These are phyloP conservation scores for Dendrocopos noguchii DNA, from an alignment of 2,113 vertebrate genomes.

Conservation along the genomic window DNA sequence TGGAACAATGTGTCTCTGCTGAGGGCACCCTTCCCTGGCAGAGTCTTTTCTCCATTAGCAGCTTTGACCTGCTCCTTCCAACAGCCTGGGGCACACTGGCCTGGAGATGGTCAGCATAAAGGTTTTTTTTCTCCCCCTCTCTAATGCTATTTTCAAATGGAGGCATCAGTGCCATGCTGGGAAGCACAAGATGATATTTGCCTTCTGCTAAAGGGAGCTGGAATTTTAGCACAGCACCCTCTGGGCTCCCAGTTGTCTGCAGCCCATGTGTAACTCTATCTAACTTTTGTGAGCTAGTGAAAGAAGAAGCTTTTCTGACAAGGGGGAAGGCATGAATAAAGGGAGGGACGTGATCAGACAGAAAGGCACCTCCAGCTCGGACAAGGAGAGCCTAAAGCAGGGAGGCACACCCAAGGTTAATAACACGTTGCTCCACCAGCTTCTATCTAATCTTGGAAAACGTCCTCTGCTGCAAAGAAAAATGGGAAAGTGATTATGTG, in stretches of 20 bases:
- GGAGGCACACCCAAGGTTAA: constrained; percentile 58
- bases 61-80: background rate
- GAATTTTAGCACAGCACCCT: background rate
- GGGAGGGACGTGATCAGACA: constrained; percentile 49
- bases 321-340: background rate
- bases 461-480: constrained; percentile 33
- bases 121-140: background rate
- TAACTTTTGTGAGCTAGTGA: background rate
- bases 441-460: constrained; percentile 71
- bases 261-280: background rate
- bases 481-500: constrained; percentile 71
- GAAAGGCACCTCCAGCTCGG: constrained; percentile 46
- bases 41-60: background rate
- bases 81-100: background rate
- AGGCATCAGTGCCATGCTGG: rapidly evolving
- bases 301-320: background rate
- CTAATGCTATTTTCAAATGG: background rate
- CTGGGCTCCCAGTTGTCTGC: background rate
- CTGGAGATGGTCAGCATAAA: background rate
- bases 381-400: constrained; percentile 1
- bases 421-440: constrained; percentile 41
- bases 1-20: background rate
- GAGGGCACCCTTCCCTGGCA: background rate
- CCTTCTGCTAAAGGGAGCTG: background rate
- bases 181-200: background rate